A percentile compares a stretch with the other conserved stretches of the same genome.
Conservation (phyloP, 30 jellyfish, hydroid and myxozoan species). For the Aurelia sp. region DNA sequence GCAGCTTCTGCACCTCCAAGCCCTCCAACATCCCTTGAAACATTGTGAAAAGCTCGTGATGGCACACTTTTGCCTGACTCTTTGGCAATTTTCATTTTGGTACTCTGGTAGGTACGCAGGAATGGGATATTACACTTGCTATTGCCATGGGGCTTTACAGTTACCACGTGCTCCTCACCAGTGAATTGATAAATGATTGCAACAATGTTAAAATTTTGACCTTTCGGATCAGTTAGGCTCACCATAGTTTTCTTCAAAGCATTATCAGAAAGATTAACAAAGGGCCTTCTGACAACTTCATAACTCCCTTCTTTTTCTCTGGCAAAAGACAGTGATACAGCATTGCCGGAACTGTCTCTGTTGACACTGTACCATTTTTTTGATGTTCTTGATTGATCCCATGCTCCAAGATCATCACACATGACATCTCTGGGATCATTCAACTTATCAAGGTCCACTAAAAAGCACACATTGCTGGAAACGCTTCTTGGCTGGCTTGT, state of each 20-base stretch:
- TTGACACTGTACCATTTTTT: too few relatives aligned
- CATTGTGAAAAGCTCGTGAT: constrained; percentile 4
- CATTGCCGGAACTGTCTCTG: too few relatives aligned
- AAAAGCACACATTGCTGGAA: too few relatives aligned
- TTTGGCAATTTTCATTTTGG: constrained; percentile 2
- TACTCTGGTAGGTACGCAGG: constrained; percentile 30
- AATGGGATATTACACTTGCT: background rate
- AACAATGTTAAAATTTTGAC: background rate
- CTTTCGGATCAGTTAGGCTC: background rate
- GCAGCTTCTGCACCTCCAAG: background rate
- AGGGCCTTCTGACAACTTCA: constrained; percentile 25
- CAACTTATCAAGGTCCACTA: too few relatives aligned
- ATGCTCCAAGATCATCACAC: too few relatives aligned
- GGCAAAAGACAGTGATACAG: background rate
- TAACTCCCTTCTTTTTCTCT: background rate
- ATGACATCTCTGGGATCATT: too few relatives aligned
- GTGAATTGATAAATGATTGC: background rate
- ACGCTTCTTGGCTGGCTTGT: too few relatives aligned
- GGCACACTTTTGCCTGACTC: background rate
- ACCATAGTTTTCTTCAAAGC: constrained; percentile 11
- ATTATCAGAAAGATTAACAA: background rate
- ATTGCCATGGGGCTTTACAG: constrained; percentile 12
- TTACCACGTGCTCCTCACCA: constrained; percentile 20
- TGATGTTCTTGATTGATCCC: too few relatives aligned
- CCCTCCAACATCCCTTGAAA: background rate